Evolutionary conservation across 1,140 invertebrate genomes (phyloP).

Genomic region (Pissodes strobi): DNA sequence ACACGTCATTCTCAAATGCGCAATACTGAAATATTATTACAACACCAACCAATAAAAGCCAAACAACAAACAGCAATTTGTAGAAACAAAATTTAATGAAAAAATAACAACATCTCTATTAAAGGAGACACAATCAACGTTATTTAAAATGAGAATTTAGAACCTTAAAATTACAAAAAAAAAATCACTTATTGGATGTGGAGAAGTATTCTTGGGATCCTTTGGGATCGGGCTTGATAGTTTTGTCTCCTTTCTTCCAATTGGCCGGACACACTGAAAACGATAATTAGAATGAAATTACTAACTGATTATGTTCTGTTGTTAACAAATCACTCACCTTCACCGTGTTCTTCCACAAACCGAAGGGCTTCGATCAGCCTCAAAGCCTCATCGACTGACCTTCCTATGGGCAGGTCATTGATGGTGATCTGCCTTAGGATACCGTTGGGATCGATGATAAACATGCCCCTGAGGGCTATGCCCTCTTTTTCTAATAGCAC

Average conservation of each 20-base stretch:
- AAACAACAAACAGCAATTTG: too few relatives aligned
- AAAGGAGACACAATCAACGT: too few relatives aligned
- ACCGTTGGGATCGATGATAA: constrained; percentile 72
- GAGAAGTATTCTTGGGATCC: constrained; percentile 81
- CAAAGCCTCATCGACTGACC: constrained; percentile 89
- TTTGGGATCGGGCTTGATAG: constrained; percentile 81
- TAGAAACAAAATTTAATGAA: too few relatives aligned
- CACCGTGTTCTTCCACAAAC: constrained; percentile 91
- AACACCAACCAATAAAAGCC: too few relatives aligned
- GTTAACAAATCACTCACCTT: constrained; percentile 66
- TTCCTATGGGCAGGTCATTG: constrained; percentile 90
- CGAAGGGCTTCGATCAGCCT: constrained; percentile 91
- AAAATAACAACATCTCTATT: too few relatives aligned
- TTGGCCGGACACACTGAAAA: constrained; percentile 81
- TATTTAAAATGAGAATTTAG: too few relatives aligned
- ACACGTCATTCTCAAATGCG: too few relatives aligned
- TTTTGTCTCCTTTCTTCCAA: constrained; percentile 76
- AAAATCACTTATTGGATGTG: constrained; percentile 42
- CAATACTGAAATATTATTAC: too few relatives aligned
- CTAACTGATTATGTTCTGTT: too few relatives aligned
- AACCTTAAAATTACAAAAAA: too few relatives aligned
- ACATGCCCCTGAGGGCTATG: constrained; percentile 80
- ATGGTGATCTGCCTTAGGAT: constrained; percentile 78
- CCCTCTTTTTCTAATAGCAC: constrained; percentile 85
- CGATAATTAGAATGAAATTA: not conserved